Conservation (phyloP, 2,888 invertebrate species). For the Phaedon cochleariae region DNA sequence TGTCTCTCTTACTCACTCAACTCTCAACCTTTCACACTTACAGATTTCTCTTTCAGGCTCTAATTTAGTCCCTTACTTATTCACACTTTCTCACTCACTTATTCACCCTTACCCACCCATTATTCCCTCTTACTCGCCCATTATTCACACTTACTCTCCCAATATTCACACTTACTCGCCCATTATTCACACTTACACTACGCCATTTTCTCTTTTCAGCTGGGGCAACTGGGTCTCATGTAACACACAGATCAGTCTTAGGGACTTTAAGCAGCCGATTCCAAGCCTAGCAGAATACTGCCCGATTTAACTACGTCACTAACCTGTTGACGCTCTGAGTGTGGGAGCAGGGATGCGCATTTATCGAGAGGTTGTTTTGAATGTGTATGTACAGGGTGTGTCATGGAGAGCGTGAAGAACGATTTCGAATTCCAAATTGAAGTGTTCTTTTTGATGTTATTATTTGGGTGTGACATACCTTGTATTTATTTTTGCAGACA, state of each 20-base stretch:
- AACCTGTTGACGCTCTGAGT: neutral
- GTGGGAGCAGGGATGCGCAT: neutral
- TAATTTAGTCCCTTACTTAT: no score
- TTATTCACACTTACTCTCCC: no score
- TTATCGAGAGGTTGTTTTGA: neutral
- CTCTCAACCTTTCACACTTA: no score
- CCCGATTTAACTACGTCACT: neutral
- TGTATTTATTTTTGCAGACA: neutral
- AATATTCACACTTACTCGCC: no score
- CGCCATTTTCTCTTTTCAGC: slow-evolving; percentile 12
- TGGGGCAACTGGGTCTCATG: slow-evolving; percentile 13
- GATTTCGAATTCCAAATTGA: neutral
- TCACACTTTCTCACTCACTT: no score
- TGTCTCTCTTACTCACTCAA: no score
- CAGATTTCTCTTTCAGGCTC: no score
- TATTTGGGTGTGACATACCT: neutral
- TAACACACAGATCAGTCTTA: slow-evolving; percentile 11
- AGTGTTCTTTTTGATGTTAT: neutral
- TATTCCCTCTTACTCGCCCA: no score
- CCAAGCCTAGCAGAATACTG: neutral
- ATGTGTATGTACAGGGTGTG: neutral
- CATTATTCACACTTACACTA: no score
- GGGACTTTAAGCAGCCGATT: neutral
- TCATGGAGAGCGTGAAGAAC: no score
- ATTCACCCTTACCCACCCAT: no score